Percentiles rank a stretch among this genome's conserved stretches.
Conservation (phyloP, 2,113 vertebrate genomes). For the Uria aalge region DNA sequence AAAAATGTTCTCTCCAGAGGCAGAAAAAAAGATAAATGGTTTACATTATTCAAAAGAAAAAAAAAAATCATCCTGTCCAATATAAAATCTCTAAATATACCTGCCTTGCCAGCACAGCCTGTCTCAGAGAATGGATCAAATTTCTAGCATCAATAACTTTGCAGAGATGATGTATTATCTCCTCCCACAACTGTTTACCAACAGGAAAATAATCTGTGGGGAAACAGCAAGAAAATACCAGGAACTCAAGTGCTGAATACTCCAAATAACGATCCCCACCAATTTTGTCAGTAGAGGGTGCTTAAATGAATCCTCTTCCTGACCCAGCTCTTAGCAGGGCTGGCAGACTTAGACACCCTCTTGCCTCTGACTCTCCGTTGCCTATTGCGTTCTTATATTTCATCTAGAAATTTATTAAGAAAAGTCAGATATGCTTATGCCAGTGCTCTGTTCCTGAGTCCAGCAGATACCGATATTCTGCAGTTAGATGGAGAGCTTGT, state of each 20-base stretch:
- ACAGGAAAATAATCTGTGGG: not conserved
- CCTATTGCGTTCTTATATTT: not conserved
- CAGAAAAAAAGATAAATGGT: not conserved
- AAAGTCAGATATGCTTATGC: not conserved
- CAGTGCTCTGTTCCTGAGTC: not conserved
- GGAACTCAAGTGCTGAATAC: not conserved
- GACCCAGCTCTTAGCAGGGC: not conserved
- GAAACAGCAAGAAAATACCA: not conserved
- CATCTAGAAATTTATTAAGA: not conserved
- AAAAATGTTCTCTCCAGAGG: not conserved
- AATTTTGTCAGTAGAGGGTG: not conserved
- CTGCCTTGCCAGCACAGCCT: not conserved
- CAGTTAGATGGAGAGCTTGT: not conserved
- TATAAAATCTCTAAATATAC: not conserved
- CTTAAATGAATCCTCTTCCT: not conserved
- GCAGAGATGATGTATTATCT: not conserved
- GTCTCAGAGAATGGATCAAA: not conserved
- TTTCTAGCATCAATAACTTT: not conserved
- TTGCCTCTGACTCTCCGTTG: not conserved
- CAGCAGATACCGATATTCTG: not conserved
- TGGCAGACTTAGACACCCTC: not conserved
- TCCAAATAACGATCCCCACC: not conserved
- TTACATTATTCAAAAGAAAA: conserved; percentile 11
- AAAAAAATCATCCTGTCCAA: not conserved
- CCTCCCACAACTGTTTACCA: not conserved